Base-by-base conservation (phyloP, 2,797 vertebrate species). In the Apodemus agrarius region DNA sequence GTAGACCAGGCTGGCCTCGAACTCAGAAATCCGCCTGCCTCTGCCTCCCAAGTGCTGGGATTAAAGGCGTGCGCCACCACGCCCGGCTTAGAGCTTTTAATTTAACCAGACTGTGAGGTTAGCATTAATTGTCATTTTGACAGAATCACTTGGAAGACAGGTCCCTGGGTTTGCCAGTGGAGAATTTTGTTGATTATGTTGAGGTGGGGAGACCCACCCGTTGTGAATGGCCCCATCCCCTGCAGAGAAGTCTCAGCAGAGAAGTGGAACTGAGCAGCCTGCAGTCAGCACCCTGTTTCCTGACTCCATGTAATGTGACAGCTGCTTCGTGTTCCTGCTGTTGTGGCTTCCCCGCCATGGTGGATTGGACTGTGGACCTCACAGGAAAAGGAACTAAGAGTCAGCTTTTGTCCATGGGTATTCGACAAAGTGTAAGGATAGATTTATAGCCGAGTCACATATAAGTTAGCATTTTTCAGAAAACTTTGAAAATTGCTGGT, bases 381-480 rank as follows among this genome's bases (percentile, higher is more conserved):
- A 8, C 12, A 52, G 46, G 63, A 69, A 67, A 21, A 74, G 67
- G 52, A 29, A 52, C 46, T 26, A 26, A 86, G 61, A 83, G 21
- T 57, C 79, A 82, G 12, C 19, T 1, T 95, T 40, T 46, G 19
- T 78, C 19, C 76, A 17, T 49, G 31, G 94, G 14, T 14, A 54
- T 95, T 95, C 93, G 61, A 90, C 61, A 96, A 82, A 65, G 54
- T 43, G 26, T 78, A 22, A 61, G 40, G 46, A 34, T 13, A 84
- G 24, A 91, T 75, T 96, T 96, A 93, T 94, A 96, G n/a, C 93
- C 8, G 75, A 85, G 57, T 83, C 34, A 57, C 74, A 63, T 85
- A 4, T 84, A 89, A 49, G 19, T 69, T 69, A 69, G 74, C 21
- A 65, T 92, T 21, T 92, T 94, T 93, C 91, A 95, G 88, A 14